Conservation (phyloP, 2,888 invertebrate genomes). For the Sesia bembeciformis region DNA sequence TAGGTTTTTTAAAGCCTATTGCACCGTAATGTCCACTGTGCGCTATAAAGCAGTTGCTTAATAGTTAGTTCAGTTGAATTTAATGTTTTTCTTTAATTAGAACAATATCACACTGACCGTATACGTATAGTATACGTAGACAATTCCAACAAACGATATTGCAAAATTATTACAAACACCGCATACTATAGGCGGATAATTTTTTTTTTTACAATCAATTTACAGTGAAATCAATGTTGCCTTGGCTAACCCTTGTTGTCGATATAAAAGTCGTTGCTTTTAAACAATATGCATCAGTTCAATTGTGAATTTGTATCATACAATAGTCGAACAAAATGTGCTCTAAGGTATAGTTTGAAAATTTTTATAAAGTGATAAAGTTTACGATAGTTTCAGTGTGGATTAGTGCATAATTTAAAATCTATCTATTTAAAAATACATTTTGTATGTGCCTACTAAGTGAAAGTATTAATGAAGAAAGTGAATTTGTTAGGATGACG, state of each 20-base stretch:
- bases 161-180: slow-evolving; percentile 13
- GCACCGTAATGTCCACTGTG: neutral
- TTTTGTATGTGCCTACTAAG: too few species aligned
- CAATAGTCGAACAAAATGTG: neutral
- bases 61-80: neutral
- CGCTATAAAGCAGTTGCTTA: neutral
- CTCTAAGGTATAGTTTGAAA: neutral
- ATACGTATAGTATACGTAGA: neutral
- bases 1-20: too few species aligned
- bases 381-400: too few species aligned
- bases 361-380: too few species aligned
- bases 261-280: slow-evolving; percentile 29
- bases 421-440: too few species aligned
- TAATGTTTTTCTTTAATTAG: slow-evolving; percentile 1
- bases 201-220: slow-evolving; percentile 3
- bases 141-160: slow-evolving; percentile 12
- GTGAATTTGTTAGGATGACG: too few species aligned
- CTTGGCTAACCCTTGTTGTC: slow-evolving; percentile 20
- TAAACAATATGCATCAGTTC: slow-evolving; percentile 20
- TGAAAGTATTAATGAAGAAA: too few species aligned
- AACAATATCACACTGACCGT: slow-evolving; percentile 1
- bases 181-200: slow-evolving; percentile 10
- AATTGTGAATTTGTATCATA: neutral
- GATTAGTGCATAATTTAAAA: too few species aligned
- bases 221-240: slow-evolving; percentile 21